Base-by-base conservation (phyloP, 2,113 vertebrate species). In the Capreolus pygargus region DNA sequence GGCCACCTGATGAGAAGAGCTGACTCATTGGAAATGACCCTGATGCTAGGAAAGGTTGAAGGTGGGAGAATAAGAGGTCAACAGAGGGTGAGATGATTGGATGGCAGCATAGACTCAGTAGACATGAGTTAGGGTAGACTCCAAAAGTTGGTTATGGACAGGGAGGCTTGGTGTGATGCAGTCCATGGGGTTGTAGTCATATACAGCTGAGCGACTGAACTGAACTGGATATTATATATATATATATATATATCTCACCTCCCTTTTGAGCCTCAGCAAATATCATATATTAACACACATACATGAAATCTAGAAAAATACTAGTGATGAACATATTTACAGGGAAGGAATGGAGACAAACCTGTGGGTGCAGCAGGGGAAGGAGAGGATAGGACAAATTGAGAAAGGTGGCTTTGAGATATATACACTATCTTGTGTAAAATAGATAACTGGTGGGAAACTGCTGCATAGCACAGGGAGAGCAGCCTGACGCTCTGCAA, bases 121-220 rank as follows among this genome's bases (percentile, higher is more conserved):
- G 4, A 70, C 19, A 12, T 70, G n/a, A 70, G 5, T 70, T 39
- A 39, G n/a, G 19, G 19, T 70, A 19, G 23, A 70, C 67, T 39
- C n/a, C 0, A 0, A n/a, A 19, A 70, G 67, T 6, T 70, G 64
- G n/a, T 70, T 9, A 70, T 39, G 19, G n/a, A 39, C 19, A 39
- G 67, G n/a, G 19, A 12, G n/a, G n/a, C 67, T 10, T 23, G 19
- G 9, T 0, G 0, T 70, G 67, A n/a, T 70, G n/a, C 9, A 23
- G 19, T 70, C 2, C 19, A 39, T 70, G 9, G 67, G 19, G 9
- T 23, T 19, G 5, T 10, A 70, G 10, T 36, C 21, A n/a, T 11
- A 39, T n/a, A 67, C 0, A 0, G 6, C n/a, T 70, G 67, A 70
- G 19, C 1, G 1, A 36, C 9, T 70, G n/a, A 70, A 36, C 19